phyloP scores from a whole-genome alignment of 2,113 vertebrate species.

The Hyperopisus bebe region DNA sequence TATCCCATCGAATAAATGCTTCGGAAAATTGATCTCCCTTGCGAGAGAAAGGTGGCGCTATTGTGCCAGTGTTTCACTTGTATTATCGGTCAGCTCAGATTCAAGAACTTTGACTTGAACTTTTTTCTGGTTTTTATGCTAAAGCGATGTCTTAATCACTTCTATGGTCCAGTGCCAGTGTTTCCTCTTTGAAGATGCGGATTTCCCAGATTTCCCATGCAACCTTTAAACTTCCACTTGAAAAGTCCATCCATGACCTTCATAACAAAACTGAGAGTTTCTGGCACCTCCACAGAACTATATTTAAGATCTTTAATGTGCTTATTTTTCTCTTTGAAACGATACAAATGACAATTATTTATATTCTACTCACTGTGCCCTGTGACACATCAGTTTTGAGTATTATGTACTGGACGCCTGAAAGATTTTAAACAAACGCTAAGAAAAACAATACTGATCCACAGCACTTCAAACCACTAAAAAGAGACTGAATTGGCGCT shows the following conservation, averaged over 20 bases:
- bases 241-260: too few species aligned
- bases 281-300: too few species aligned
- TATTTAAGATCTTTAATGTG: neutral
- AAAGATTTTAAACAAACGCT: neutral
- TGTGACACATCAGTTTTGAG: neutral
- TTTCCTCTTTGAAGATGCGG: neutral
- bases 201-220: neutral
- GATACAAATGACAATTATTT: neutral
- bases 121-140: neutral
- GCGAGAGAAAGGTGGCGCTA: neutral
- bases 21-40: neutral
- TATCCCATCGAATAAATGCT: neutral
- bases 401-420: neutral
- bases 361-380: neutral
- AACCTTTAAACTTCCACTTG: neutral
- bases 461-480: neutral
- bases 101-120: neutral
- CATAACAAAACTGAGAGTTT: too few species aligned
- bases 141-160: neutral
- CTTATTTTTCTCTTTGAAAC: neutral
- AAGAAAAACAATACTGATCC: too few species aligned
- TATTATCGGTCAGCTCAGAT: neutral
- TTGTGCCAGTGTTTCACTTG: neutral
- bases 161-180: neutral
- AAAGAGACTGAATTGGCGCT: neutral